phyloP scores from a whole-genome alignment of 2,113 vertebrate species.

The Piprites chloris region DNA sequence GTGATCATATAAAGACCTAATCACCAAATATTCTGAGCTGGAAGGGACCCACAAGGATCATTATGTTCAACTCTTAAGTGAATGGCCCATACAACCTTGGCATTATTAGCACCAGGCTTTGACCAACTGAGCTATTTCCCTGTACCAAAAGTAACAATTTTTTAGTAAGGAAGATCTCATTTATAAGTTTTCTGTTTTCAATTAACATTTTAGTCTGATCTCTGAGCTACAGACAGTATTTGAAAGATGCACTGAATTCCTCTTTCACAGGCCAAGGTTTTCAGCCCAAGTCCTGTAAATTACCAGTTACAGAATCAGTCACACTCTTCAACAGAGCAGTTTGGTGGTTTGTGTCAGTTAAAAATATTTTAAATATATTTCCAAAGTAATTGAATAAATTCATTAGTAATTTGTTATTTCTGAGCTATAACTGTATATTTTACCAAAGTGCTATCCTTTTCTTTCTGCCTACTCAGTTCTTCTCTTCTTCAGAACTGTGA shows the following conservation, averaged over 20 bases:
- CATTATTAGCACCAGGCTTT: not conserved
- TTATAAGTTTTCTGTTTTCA: not conserved
- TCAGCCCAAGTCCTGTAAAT: not conserved
- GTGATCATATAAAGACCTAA: not conserved
- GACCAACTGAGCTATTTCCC: not conserved
- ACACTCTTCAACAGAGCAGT: not conserved
- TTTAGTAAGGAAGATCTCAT: not conserved
- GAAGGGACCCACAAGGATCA: not conserved
- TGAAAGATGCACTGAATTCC: not conserved
- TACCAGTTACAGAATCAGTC: not conserved
- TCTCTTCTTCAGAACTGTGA: not conserved
- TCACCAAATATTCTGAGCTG: not conserved
- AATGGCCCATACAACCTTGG: not conserved
- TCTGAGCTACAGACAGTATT: not conserved
- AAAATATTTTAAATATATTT: not conserved
- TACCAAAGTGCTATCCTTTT: not conserved
- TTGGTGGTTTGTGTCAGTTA: not conserved
- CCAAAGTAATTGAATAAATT: not conserved
- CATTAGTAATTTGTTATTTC: not conserved
- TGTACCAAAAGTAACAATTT: not conserved
- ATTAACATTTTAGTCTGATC: not conserved
- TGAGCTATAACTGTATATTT: not conserved
- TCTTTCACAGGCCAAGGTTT: not conserved
- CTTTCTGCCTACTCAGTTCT: not conserved
- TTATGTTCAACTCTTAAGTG: not conserved